Evolutionary conservation across 2,113 vertebrate species (phyloP).

Genomic region (Glaucidium brasilianum): DNA sequence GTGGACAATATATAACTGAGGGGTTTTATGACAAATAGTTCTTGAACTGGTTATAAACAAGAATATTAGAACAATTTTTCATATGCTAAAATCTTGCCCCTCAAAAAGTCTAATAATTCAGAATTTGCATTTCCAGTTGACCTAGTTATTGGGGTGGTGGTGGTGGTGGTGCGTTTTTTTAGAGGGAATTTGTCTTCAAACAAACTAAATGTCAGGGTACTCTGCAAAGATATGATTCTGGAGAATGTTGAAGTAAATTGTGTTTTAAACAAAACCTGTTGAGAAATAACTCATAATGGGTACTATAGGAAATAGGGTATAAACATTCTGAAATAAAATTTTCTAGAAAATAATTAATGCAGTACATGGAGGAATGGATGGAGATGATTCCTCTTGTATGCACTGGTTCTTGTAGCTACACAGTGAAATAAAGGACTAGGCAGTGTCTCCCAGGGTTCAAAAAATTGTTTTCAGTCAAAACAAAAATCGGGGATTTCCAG

Average conservation of each 20-base stretch:
- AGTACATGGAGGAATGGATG: background rate
- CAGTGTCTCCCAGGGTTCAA: background rate
- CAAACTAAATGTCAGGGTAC: background rate
- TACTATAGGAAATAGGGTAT: background rate
- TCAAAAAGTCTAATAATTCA: background rate
- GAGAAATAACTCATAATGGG: background rate
- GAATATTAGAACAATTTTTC: background rate
- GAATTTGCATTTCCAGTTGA: background rate
- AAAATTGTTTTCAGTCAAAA: background rate
- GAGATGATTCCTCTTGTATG: background rate
- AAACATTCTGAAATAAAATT: background rate
- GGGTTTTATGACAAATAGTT: background rate
- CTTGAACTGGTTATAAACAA: background rate
- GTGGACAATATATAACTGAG: background rate
- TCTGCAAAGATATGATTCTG: background rate
- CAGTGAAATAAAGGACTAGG: background rate
- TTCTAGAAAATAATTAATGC: background rate
- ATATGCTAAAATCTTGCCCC: background rate
- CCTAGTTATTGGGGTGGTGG: background rate
- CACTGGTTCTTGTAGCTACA: background rate
- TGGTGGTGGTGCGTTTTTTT: background rate
- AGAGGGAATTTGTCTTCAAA: background rate
- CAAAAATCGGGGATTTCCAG: background rate
- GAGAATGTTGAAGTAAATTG: background rate
- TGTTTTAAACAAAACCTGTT: background rate